Conservation (phyloP, 1,140 invertebrate genomes). For the Bicyclus anynana region DNA sequence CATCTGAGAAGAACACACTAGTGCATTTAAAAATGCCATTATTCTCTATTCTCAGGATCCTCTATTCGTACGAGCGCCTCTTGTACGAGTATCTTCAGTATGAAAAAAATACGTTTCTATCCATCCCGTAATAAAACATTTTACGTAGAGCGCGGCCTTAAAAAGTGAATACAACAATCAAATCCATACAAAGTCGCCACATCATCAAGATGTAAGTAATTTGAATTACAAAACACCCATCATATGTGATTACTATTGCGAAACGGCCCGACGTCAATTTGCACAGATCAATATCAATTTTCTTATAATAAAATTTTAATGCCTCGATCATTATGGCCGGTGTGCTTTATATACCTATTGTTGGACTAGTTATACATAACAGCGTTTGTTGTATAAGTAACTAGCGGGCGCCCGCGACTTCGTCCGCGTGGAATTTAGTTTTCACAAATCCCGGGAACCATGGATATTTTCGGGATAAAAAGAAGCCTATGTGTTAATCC, state of each 20-base stretch:
- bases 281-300: constrained; percentile 29
- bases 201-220: constrained; percentile 11
- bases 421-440: too few species aligned
- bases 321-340: constrained; percentile 5
- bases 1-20: too few species aligned
- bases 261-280: constrained; percentile 21
- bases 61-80: too few species aligned
- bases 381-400: not conserved
- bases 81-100: too few species aligned
- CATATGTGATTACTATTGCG: constrained; percentile 20
- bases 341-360: not conserved
- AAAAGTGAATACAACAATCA: not conserved
- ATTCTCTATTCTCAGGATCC: too few species aligned
- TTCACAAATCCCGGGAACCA: too few species aligned
- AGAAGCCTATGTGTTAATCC: too few species aligned
- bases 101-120: too few species aligned
- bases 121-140: too few species aligned
- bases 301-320: constrained; percentile 24
- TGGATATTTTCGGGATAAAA: too few species aligned
- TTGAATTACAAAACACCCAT: constrained; percentile 13
- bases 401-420: too few species aligned
- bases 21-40: too few species aligned
- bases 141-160: not conserved
- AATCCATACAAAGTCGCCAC: constrained; percentile 5
- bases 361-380: not conserved